Evolutionary conservation across 2,888 invertebrate species (phyloP), one percentile per base, ranked within the genome.

Genomic region (Ormyrus rosae): DNA sequence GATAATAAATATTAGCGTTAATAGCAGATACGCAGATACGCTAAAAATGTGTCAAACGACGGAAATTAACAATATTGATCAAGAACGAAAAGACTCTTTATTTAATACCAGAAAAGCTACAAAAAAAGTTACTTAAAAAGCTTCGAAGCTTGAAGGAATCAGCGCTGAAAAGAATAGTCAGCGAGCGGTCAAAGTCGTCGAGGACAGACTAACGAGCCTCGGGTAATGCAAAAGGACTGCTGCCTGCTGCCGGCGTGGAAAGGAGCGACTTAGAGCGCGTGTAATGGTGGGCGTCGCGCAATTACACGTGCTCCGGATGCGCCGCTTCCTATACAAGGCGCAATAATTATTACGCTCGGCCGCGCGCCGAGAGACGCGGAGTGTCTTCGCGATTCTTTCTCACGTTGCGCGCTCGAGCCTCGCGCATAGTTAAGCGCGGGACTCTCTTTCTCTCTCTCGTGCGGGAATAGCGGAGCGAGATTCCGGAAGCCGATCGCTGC

Each of bases 271-370:
- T 13, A 6, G 45, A n/a, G 61, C 45, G 58, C 60, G 67, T 10
- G 70, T 56, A 65, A 65, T 56, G 68, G 76, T 60, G 72, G 69
- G 78, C 74, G 72, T 78, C 69, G 69, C 55, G 60, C 78, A 79
- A 81, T 81, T 81, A 78, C 75, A 77, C 70, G 71, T 67, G 79
- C 78, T 64, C 80, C 82, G 82, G 80, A 82, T 82, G 79, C 79
- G 76, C 50, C 63, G 69, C 46, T 81, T 79, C 75, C 78, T 81
- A 74, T 63, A 63, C 64, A 64, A 76, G 60, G 67, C 73, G 73
- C 56, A 80, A 79, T 65, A 82, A 82, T 82, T 77, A 82, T 82
- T 77, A 77, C 82, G 80, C 82, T 80, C 73, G 53, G 72, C 73
- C 50, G 80, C 45, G 55, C 19, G 34, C 34, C 34, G 34, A 34